Percentiles rank a stretch among this genome's conserved stretches.
These are phyloP conservation scores for Zeus faber DNA, from an alignment of 2,113 vertebrate species.

Conservation along the genomic window DNA sequence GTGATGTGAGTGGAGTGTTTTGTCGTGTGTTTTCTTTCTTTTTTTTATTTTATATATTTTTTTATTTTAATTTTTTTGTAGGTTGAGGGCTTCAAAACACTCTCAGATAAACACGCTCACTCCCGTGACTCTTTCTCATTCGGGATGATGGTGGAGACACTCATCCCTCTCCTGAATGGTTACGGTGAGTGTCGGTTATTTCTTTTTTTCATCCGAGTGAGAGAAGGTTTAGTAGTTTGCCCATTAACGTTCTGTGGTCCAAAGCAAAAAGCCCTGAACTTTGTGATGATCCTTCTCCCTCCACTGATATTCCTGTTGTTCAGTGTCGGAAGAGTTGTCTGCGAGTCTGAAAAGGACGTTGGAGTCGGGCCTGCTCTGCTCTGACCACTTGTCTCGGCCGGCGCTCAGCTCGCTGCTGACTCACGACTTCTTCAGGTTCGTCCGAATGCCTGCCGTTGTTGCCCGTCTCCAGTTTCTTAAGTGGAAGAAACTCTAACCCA, in stretches of 20 bases:
- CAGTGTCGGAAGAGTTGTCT: conserved; percentile 70
- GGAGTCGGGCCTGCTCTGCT: conserved; percentile 77
- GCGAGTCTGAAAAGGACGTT: conserved; percentile 83
- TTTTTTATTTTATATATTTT: conserved; percentile 4
- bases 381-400: conserved; percentile 78
- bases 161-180: conserved; percentile 78
- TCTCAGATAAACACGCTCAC: conserved; percentile 81
- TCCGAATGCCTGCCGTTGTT: background rate
- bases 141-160: conserved; percentile 82
- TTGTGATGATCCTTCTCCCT: background rate
- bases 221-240: no score
- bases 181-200: conserved; percentile 77
- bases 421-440: conserved; percentile 93
- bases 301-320: background rate
- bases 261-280: no score
- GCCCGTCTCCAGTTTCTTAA: background rate
- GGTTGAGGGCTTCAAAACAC: conserved; percentile 82
- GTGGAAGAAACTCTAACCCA: background rate
- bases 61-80: conserved; percentile 57
- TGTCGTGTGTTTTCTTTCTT: background rate
- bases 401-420: conserved; percentile 81
- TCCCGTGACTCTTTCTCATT: conserved; percentile 90
- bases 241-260: no score
- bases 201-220: background rate
- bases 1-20: background rate